Evolutionary conservation across 1,140 invertebrate genomes (phyloP), one percentile per base, ranked within the genome.

Genomic region (Trachelipus rathkii): DNA sequence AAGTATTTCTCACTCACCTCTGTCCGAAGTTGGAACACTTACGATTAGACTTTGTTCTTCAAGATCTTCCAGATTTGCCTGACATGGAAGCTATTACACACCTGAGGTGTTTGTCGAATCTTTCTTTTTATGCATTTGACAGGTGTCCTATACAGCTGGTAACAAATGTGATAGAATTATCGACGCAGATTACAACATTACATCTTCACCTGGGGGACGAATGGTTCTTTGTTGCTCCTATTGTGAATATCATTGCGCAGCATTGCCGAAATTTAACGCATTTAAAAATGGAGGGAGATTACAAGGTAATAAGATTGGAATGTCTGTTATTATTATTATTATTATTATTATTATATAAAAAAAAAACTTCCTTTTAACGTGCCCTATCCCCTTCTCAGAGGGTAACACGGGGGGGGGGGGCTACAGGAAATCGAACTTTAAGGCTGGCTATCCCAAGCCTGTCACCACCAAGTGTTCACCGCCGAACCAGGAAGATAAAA

Each of bases 31-130:
- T 80, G 24, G 68, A 76, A 44, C 74, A 72, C 10, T 70, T 80
- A 21, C 19, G 77, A 43, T 71, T 80, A 11, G 79, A 80, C 72
- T 80, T 80, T 71, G 69, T 80, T 8, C 76, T 80, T 33, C 79
- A 80, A 21, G 79, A 80, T 46, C 69, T 80, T 24, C 44, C 19
- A 13, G 74, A 75, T 8, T 72, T 75, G 53, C 79, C 79, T 21
- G 79, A 80, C 15, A 67, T 80, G 11, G 67, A 50, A 71, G 33
- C 74, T 19, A 46, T 79, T 43, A 53, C 75, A 19, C 50, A 60
- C 19, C 8, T 60, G 50, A 15, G 11, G 2, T 19, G 19, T 19
- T 19, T 60, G 3, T 60, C 11, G 11, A 15, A 13, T 0, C 50
- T 60, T 8, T 13, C 50, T 19, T 8, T 60, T 60, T 60, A 60